Base-by-base conservation (phyloP, 2,888 invertebrate species). In the Cheilosia urbana region DNA sequence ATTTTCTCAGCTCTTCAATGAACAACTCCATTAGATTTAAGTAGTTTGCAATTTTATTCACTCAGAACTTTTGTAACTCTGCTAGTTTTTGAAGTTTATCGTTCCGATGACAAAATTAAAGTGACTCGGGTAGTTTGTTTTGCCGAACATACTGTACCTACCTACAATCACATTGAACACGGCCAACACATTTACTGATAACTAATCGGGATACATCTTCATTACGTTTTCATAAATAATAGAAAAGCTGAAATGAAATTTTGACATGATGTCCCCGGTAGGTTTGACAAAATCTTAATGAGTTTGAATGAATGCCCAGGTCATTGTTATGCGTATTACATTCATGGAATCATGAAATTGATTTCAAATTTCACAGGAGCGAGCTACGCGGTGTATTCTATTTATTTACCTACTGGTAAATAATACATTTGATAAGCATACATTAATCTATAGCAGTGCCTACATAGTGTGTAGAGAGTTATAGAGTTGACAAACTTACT, bases 271-370 rank as follows among this genome's bases (percentile, higher is more conserved):
- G 7, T 45, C 17, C 2, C 42, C 15, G 13, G 11, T 17, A 24
- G n/a, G 21, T 19, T 47, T 49, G 47, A 13, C 7, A 17, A 69
- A 47, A 58, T 34, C 34, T 34, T 30, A 57, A 57, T 21, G 34
- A 34, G 45, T 37, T 37, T 37, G 0, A 37, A 37, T 58, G n/a
- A 42, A 42, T 19, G 4, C 9, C 9, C 9, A 9, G 30, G 9
- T 7, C 30, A 30, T 30, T 30, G 9, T 30, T 9, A 9, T 30
- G 9, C 4, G 30, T n/a, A 58, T 15, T 47, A 47, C 37, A 37
- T 69, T 47, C 15, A 69, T n/a, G 34, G 27, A 55, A 34, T 45
- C 57, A 57, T 69, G 6, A 21, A 24, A 34, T n/a, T 34, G 57
- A 69, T 47, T 69, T 37, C 13, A 3, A 1, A 37, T 13, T 37